Evolutionary conservation across 2,888 invertebrate genomes (phyloP), one percentile per base, ranked within the genome.

Genomic region (Rhyacophila evoluta): DNA sequence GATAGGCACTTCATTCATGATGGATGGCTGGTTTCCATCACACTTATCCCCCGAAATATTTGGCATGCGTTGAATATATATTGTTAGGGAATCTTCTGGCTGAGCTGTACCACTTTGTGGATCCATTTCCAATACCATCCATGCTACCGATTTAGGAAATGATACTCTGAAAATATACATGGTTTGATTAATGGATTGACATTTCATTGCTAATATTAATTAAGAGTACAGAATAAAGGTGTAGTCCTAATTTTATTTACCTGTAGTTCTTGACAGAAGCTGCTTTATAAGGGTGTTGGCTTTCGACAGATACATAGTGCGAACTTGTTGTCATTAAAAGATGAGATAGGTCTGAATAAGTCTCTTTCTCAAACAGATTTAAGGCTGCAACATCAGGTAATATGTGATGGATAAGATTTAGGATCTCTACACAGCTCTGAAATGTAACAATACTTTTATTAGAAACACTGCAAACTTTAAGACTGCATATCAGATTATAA

Each of bases 281-380:
- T 41, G 96, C 94, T 86, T 95, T 95, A 87, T 99, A 99, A 0
- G 99, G 99, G 90, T 99, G 99, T 41, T 98, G 97, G 86, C 98
- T 98, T 88, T 99, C 98, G 0, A 98, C 93, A 91, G 96, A 94
- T 2, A 97, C 95, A 86, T 96, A 97, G 88, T 96, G 95, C 84
- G 94, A 93, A 79, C 96, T 95, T 1, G 96, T 95, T 28, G 96
- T 96, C 27, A 33, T 55, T 80, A 84, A 41, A 84, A 83, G 39
- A 77, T 81, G 68, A 81, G 79, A 6, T 83, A 36, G 86, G 83
- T 82, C 87, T 76, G 89, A 87, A 0, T 83, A 79, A 5, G 80
- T 83, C 0, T 89, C 88, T 27, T 88, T 84, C 72, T 86, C 86
- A 29, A 94, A 86, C 78, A 95, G 91, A 88, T 97, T 98, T 83